Conservation (phyloP, 2,113 vertebrate genomes). For the Casuarius casuarius region DNA sequence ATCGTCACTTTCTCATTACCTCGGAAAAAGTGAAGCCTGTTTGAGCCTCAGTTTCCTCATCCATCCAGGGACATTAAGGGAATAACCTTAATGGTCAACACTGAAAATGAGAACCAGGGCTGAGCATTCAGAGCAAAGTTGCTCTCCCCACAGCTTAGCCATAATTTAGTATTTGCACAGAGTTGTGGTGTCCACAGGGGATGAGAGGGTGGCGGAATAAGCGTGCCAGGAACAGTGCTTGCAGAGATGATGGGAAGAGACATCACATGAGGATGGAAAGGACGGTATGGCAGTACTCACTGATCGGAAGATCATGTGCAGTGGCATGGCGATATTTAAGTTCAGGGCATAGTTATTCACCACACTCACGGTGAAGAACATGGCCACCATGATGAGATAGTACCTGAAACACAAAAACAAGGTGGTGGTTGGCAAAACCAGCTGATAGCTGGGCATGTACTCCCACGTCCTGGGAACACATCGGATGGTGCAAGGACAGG, state of each 20-base stretch:
- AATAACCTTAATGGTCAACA: not conserved
- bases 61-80: not conserved
- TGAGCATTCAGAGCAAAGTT: not conserved
- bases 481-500: rapidly evolving
- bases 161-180: not conserved
- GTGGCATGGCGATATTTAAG: slow-evolving; percentile 94
- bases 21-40: not conserved
- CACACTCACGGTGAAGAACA: slow-evolving; percentile 98
- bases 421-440: not conserved
- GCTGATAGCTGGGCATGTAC: rapidly evolving
- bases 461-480: not conserved
- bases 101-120: not conserved
- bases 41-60: not conserved
- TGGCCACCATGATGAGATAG: slow-evolving; percentile 93
- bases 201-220: not conserved
- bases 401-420: slow-evolving; percentile 78
- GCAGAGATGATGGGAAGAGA: not conserved
- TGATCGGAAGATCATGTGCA: slow-evolving; percentile 99
- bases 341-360: slow-evolving; percentile 98
- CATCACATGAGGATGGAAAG: not conserved
- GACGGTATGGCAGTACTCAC: slow-evolving; percentile 74
- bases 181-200: not conserved
- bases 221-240: rapidly evolving
- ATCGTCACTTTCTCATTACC: not conserved
- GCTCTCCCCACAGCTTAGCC: not conserved